Evolutionary conservation across 2,888 invertebrate species (phyloP), one percentile per base, ranked within the genome.

Genomic region (Lepidochrysops patricia): DNA sequence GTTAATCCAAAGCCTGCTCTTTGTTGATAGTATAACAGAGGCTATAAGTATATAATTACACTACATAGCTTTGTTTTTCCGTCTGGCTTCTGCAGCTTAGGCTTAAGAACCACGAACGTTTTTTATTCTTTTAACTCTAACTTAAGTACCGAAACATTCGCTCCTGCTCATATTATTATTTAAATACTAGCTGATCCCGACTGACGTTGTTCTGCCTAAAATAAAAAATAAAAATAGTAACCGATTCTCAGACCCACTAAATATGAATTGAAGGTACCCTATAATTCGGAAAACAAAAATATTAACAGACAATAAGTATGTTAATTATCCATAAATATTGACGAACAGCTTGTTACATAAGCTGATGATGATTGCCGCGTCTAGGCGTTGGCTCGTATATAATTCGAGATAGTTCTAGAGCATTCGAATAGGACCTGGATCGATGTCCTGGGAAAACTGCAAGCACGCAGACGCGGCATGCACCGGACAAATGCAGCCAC

Each of bases 381-480:
- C 43, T 43, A 9, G 43, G 19, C 37, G 35, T 15, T 43, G 15
- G 9, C 43, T 19, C 1, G 43, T 13, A 43, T 6, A 7, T 19
- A 37, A 19, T 19, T 9, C 9, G 43, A 19, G 43, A 43, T 43
- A 37, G 43, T 43, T 43, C 23, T 43, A 43, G 43, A 23, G 19
- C 7, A 9, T 43, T 43, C 43, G 4, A 43, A 9, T 19, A 26
- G 26, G 52, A 50, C 26, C 50, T 25, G 3, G n/a, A 52, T 26
- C 26, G 26, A 52, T 27, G 26, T 26, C 26, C 26, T 15, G 27
- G 13, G n/a, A 13, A 52, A 43, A 27, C 13, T 52, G 52, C 52
- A 52, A 19, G 27, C 13, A 52, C 52, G 52, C 52, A 56, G 56
- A 56, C 56, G 56, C 34, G 34, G 19, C 4, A 15, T 56, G 56